Evolutionary conservation across 64 coral and sea anemone species (phyloP).

Genomic region (Trachythela sp.): DNA sequence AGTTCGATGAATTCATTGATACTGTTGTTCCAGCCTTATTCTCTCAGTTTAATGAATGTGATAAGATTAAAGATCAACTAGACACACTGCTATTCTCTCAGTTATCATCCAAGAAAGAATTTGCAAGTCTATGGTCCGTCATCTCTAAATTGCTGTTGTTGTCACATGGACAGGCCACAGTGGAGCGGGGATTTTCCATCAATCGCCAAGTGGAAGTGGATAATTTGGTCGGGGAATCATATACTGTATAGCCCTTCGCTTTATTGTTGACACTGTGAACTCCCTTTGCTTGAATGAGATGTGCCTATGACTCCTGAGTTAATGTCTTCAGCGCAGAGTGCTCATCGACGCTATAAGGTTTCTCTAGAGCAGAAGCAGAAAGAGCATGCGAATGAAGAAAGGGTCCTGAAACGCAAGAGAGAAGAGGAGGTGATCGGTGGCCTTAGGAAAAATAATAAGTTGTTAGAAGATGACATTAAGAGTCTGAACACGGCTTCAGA

Average conservation of each 20-base stretch:
- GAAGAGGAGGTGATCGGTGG: no score
- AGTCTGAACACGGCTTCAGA: no score
- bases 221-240: not conserved
- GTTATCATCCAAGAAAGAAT: not conserved
- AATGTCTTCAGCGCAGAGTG: no score
- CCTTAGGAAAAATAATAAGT: no score
- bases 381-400: no score
- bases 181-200: not conserved
- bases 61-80: not conserved
- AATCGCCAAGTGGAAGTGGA: not conserved
- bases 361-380: no score
- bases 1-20: not conserved
- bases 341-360: no score
- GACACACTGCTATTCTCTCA: not conserved
- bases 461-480: no score
- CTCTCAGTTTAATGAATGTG: not conserved
- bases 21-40: not conserved
- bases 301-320: no score
- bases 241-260: not conserved
- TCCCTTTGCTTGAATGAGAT: no score
- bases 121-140: not conserved
- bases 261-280: no score
- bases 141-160: not conserved
- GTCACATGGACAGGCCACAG: not conserved
- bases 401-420: no score